Evolutionary conservation across 1,140 invertebrate species (phyloP), one percentile per base, ranked within the genome.

Genomic region (Drosophila auraria): DNA sequence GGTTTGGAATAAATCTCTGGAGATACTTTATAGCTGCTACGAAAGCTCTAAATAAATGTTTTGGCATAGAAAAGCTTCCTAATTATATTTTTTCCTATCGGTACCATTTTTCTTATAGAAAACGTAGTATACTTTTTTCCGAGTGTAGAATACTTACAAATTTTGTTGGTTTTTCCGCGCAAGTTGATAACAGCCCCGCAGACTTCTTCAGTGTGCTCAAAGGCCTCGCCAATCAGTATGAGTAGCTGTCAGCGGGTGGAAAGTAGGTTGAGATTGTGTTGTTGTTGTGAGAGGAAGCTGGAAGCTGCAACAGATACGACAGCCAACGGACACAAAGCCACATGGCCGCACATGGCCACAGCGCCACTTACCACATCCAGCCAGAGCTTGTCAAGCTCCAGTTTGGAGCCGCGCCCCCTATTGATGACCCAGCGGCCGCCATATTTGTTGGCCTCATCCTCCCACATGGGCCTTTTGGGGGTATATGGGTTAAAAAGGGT

Each of bases 111-210:
- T 2, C 7, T 3, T 25, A 20, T 2, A 54, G 2, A 38, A 38
- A 38, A 57, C 2, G 2, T 4, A 4, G 0, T 25, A 6, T 1
- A 7, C 36, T 42, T 42, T 11, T 30, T 15, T 3, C 9, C 2
- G 1, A 15, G 33, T 71, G 20, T 5, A 38, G 1, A 1, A 14
- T 71, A 82, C 86, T 73, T 65, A 90, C 86, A 90, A 69, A 99
- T 96, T 95, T 99, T 99, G 94, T 99, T 98, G 76, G 95, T 95
- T 93, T 98, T 99, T 74, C 94, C 93, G 93, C 98, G 95, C 82
- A 99, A 95, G 94, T 99, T 99, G 50, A 99, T 97, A 81, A 99
- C 98, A 82, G 98, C 98, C 58, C 98, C 98, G 95, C 97, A 98
- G 70, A 99, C 96, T 93, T 99, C 96, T 80, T 98, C 96, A 83